Evolutionary conservation across 35 echinoderm and acorn worm genomes (phyloP).

Genomic region (Stichopus chloronotus): DNA sequence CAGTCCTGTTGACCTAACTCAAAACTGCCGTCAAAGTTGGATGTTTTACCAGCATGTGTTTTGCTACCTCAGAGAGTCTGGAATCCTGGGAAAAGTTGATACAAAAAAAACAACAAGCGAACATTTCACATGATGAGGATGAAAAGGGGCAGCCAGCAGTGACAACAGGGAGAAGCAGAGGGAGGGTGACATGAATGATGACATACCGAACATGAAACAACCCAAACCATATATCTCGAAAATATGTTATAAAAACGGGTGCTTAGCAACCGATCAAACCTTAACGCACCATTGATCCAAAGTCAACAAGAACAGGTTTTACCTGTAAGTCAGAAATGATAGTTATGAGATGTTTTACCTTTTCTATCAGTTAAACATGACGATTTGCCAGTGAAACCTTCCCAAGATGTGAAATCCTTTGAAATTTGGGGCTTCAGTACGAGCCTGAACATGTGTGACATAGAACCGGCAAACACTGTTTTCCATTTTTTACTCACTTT

Average conservation of each 20-base stretch:
- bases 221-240: not conserved
- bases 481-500: no score
- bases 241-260: not conserved
- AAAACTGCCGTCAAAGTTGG: not conserved
- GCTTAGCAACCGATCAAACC: not conserved
- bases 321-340: constrained; percentile 25
- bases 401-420: no score
- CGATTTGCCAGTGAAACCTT: no score
- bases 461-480: no score
- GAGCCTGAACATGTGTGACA: no score
- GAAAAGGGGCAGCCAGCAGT: not conserved
- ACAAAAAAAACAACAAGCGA: not conserved
- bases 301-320: constrained; percentile 29
- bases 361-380: no score
- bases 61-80: not conserved
- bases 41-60: not conserved
- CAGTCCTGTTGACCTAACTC: not conserved
- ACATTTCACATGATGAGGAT: not conserved
- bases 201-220: not conserved
- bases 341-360: not conserved
- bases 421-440: no score
- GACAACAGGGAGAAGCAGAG: not conserved
- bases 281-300: constrained; percentile 36
- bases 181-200: not conserved
- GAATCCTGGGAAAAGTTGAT: not conserved